Conservation (phyloP, 2,113 vertebrate genomes). For the Tyrannus savana region DNA sequence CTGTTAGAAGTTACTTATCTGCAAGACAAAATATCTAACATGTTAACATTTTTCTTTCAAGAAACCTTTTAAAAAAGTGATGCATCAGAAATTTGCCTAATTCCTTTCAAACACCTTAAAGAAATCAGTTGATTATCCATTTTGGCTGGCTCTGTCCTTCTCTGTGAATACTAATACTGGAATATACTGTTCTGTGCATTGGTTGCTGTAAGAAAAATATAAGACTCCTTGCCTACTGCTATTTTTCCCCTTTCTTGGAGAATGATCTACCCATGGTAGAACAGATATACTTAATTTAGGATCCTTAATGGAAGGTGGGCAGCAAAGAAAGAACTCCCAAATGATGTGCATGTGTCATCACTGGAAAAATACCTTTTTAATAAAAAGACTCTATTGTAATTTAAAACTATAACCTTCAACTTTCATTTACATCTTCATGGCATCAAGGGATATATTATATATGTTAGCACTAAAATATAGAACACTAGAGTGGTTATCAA, state of each 20-base stretch:
- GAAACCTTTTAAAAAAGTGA: not conserved
- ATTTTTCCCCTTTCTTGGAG: not conserved
- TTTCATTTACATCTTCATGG: not conserved
- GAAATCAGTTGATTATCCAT: not conserved
- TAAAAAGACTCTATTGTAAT: not conserved
- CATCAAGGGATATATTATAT: not conserved
- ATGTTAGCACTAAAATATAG: not conserved
- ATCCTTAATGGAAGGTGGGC: not conserved
- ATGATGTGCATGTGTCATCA: not conserved
- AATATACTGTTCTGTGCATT: not conserved
- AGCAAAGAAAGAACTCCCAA: not conserved
- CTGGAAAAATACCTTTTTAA: not conserved
- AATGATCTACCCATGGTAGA: not conserved
- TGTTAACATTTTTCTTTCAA: slow-evolving; percentile 14
- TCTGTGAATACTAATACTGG: not conserved
- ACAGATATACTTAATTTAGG: not conserved
- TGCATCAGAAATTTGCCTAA: not conserved
- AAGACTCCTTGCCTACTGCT: not conserved
- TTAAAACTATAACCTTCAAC: not conserved
- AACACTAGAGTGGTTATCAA: not conserved
- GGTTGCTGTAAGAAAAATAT: not conserved
- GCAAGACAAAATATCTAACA: slow-evolving; percentile 3
- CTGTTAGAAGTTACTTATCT: slow-evolving; percentile 29
- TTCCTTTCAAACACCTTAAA: not conserved
- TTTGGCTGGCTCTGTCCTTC: not conserved